A percentile compares a stretch with the other conserved stretches of the same genome.
These are phyloP conservation scores for Pseudochirops cupreus DNA, from an alignment of 2,797 vertebrate genomes.

Conservation along the genomic window DNA sequence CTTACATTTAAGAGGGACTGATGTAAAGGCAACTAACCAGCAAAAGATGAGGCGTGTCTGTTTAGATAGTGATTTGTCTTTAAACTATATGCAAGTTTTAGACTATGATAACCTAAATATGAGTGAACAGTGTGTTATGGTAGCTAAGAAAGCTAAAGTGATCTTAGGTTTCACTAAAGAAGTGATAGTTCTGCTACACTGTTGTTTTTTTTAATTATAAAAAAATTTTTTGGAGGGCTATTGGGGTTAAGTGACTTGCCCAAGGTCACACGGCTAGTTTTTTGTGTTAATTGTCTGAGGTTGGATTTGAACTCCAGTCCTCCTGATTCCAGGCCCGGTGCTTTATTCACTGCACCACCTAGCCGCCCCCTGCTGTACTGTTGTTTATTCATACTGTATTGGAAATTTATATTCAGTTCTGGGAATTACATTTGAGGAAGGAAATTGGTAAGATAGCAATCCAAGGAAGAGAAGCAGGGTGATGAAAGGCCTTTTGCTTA, in stretches of 20 bases:
- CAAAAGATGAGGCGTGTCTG: neutral
- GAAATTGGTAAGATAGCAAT: neutral
- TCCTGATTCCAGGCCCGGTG: too few species aligned
- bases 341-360: too few species aligned
- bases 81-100: neutral
- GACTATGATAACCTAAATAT: neutral
- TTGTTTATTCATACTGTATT: neutral
- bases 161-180: neutral
- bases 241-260: too few species aligned
- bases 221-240: too few species aligned
- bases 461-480: neutral
- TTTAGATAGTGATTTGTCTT: neutral
- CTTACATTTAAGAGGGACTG: neutral
- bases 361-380: too few species aligned
- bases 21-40: neutral
- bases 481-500: neutral
- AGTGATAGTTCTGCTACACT: neutral
- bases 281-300: too few species aligned
- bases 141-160: neutral
- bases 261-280: too few species aligned
- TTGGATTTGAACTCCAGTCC: too few species aligned
- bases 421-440: neutral
- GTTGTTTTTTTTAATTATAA: neutral
- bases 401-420: neutral
- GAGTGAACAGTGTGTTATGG: neutral